Conservation (phyloP, 1,140 invertebrate species). For the Proales similis region DNA sequence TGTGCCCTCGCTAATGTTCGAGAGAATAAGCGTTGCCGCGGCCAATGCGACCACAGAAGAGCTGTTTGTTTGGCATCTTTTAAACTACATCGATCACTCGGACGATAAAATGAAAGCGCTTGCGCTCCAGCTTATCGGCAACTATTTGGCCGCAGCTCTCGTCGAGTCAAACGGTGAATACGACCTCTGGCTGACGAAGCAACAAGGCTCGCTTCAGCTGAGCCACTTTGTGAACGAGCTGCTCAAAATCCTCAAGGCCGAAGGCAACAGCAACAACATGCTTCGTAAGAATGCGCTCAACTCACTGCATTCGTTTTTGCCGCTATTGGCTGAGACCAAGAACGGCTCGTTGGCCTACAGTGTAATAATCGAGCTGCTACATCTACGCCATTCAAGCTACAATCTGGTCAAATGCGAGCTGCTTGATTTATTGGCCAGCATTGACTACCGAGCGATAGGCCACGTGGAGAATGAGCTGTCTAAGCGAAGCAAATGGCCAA, state of each 20-base stretch:
- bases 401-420: slow-evolving; percentile 55
- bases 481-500: slow-evolving; percentile 40
- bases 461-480: slow-evolving; percentile 47
- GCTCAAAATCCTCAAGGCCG: too few species aligned
- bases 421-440: slow-evolving; percentile 58
- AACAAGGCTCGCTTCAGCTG: slow-evolving; percentile 61
- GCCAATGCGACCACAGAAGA: neutral
- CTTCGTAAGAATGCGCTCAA: slow-evolving; percentile 14
- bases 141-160: slow-evolving; percentile 17
- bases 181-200: slow-evolving; percentile 52
- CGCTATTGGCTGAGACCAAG: slow-evolving; percentile 8
- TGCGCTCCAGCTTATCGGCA: slow-evolving; percentile 1
- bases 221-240: slow-evolving; percentile 74
- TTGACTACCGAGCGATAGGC: slow-evolving; percentile 56
- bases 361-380: slow-evolving; percentile 23
- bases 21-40: too few species aligned
- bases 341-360: neutral
- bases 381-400: slow-evolving; percentile 14
- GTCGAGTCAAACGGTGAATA: slow-evolving; percentile 44
- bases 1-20: neutral
- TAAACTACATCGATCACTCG: slow-evolving; percentile 18
- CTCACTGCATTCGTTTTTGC: slow-evolving; percentile 19
- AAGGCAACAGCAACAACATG: too few species aligned
- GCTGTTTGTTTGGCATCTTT: neutral
- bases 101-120: slow-evolving; percentile 32